These are phyloP conservation scores for Agriopis aurantiaria DNA, from an alignment of 2,888 invertebrate species.

Conservation along the genomic window DNA sequence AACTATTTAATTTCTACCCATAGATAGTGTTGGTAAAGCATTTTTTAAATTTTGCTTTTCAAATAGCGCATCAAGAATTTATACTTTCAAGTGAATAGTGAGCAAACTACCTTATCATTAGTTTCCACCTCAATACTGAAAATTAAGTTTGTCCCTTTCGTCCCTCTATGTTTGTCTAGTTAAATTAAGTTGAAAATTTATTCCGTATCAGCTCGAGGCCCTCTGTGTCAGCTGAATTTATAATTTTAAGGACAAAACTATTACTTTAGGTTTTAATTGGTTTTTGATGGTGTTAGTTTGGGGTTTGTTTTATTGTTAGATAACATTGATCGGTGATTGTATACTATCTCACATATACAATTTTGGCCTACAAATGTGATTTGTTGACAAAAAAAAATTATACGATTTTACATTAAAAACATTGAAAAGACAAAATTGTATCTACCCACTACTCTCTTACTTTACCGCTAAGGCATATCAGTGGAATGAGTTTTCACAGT, in stretches of 20 bases:
- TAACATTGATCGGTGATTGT: conserved; percentile 42
- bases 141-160: conserved; percentile 79
- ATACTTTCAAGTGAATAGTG: conserved; percentile 46
- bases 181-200: conserved; percentile 87
- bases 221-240: conserved; percentile 82
- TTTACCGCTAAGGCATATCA: too few species aligned
- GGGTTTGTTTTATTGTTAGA: conserved; percentile 43
- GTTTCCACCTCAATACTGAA: conserved; percentile 82
- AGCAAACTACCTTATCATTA: conserved; percentile 80
- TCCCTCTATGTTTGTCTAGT: conserved; percentile 83
- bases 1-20: too few species aligned
- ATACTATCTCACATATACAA: not conserved
- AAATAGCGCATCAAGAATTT: conserved; percentile 35
- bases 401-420: too few species aligned
- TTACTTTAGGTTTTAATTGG: conserved; percentile 68
- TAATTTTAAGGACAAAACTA: conserved; percentile 80
- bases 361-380: not conserved
- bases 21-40: too few species aligned
- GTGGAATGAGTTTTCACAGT: too few species aligned
- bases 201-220: conserved; percentile 78
- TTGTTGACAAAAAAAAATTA: too few species aligned
- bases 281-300: conserved; percentile 69
- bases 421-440: too few species aligned
- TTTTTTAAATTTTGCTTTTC: not conserved
- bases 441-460: too few species aligned